Conservation (phyloP, 2,888 invertebrate genomes). For the Caenorhabditis angaria region DNA sequence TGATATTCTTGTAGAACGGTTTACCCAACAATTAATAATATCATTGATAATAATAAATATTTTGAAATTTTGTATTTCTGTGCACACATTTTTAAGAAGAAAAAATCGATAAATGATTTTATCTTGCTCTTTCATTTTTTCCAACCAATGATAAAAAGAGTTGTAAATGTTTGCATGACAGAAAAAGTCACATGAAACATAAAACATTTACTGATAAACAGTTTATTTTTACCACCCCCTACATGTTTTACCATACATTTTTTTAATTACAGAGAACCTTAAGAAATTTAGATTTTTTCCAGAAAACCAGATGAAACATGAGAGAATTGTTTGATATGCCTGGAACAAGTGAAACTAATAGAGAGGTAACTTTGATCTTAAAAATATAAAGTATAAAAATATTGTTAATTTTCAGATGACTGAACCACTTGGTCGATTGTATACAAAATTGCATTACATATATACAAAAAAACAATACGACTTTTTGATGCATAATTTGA, state of each 20-base stretch:
- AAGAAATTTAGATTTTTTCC: background rate
- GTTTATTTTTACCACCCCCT: background rate
- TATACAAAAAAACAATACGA: slow-evolving; percentile 34
- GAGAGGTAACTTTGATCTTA: background rate
- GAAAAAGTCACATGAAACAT: background rate
- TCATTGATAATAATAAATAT: background rate
- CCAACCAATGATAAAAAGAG: background rate
- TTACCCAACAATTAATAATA: background rate
- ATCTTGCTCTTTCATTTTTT: background rate
- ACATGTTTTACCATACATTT: background rate
- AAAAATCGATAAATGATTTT: background rate
- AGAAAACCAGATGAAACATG: background rate
- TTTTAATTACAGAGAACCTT: no score
- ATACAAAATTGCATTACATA: slow-evolving; percentile 28
- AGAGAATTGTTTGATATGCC: background rate
- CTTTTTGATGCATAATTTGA: slow-evolving; percentile 25
- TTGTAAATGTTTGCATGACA: slow-evolving; percentile 3
- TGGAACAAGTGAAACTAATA: background rate
- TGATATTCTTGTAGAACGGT: background rate
- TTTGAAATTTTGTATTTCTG: background rate
- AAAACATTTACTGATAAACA: background rate
- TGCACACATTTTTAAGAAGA: background rate
- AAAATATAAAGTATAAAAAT: background rate
- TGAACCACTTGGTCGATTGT: slow-evolving; percentile 10
- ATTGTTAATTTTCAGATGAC: background rate